Evolutionary conservation across 2,888 invertebrate species (phyloP).

Genomic region (Ophraella communa): DNA sequence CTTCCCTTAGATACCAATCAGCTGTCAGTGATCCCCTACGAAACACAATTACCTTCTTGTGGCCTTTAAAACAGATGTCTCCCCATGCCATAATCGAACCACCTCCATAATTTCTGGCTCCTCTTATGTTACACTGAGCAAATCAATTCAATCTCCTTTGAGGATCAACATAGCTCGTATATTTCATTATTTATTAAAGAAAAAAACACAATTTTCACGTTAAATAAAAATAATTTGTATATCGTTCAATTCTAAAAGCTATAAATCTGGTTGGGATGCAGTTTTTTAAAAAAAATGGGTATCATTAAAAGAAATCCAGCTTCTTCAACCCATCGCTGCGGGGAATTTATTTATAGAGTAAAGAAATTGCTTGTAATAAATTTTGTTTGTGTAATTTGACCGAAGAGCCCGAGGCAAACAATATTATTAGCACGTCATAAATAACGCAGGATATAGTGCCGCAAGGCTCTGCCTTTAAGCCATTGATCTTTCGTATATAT

Average conservation of each 20-base stretch:
- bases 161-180: too few relatives aligned
- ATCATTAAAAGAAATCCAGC: neutral
- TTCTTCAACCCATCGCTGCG: neutral
- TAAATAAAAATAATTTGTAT: too few relatives aligned
- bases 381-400: neutral
- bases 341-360: neutral
- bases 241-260: neutral
- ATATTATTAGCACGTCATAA: neutral
- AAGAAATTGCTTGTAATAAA: neutral
- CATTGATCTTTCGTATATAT: neutral
- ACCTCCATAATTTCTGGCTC: too few relatives aligned
- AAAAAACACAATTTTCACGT: too few relatives aligned
- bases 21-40: too few relatives aligned
- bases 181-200: too few relatives aligned
- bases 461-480: neutral
- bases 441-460: neutral
- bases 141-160: too few relatives aligned
- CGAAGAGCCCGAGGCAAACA: neutral
- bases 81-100: too few relatives aligned
- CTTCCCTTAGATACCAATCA: too few relatives aligned
- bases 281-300: neutral
- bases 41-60: too few relatives aligned
- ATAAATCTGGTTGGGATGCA: neutral
- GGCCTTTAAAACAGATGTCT: too few relatives aligned
- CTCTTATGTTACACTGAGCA: too few relatives aligned